phyloP scores from a whole-genome alignment of 2,888 invertebrate species.

The Epirrhoe alternata region DNA sequence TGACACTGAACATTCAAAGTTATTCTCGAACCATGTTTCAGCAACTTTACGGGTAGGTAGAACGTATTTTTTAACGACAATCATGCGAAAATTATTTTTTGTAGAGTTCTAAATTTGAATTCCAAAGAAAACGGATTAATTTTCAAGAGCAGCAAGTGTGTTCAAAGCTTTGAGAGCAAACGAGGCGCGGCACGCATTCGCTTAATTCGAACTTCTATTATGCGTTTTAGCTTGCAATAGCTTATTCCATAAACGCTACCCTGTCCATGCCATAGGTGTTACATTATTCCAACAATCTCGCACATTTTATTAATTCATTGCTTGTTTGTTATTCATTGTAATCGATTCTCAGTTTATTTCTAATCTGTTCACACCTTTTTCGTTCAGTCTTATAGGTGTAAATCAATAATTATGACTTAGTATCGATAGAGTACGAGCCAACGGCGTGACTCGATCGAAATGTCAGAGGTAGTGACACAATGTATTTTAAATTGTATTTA shows the following conservation, averaged over 20 bases:
- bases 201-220: slow-evolving; percentile 34
- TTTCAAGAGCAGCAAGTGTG: slow-evolving; percentile 7
- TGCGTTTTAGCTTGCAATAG: slow-evolving; percentile 48
- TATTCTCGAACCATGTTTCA: too few relatives aligned
- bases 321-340: slow-evolving; percentile 41
- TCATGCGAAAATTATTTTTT: too few relatives aligned
- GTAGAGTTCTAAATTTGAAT: too few relatives aligned
- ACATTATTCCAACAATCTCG: slow-evolving; percentile 76
- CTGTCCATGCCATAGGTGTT: slow-evolving; percentile 49
- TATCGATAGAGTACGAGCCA: slow-evolving; percentile 44
- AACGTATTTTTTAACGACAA: too few relatives aligned
- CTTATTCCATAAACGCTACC: slow-evolving; percentile 42
- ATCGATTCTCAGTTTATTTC: slow-evolving; percentile 44
- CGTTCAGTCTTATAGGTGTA: slow-evolving; percentile 50
- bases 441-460: slow-evolving; percentile 63
- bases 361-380: slow-evolving; percentile 58
- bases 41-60: too few relatives aligned
- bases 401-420: slow-evolving; percentile 45
- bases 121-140: neutral
- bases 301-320: slow-evolving; percentile 72
- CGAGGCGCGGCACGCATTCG: slow-evolving; percentile 32
- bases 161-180: slow-evolving; percentile 17
- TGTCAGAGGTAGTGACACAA: slow-evolving; percentile 50
- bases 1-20: too few relatives aligned
- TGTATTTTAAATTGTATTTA: slow-evolving; percentile 36